Base-by-base conservation (phyloP, 2,888 invertebrate species). In the Quadroppia sp. region DNA sequence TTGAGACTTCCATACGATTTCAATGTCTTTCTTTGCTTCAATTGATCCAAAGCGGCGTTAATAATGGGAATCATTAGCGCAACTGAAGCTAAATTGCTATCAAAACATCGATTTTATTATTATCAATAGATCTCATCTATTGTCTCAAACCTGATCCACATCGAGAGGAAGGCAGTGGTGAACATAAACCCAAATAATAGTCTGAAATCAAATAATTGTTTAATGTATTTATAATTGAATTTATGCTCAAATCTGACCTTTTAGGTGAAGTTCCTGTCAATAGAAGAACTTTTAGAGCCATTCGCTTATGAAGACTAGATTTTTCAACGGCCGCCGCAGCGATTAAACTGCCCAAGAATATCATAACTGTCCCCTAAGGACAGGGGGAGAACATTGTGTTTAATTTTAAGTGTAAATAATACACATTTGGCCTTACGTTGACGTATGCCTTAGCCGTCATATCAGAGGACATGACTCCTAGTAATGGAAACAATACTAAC, bases 61-160 rank as follows among this genome's bases (percentile, higher is more conserved):
- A 92, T 89, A 77, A 94, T 94, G 1, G 94, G 94, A 76, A 92
- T 89, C 94, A 94, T 94, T 91, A 94, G 92, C 1, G 93, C 92
- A 1, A 92, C 89, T 2, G 92, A 92, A 0, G 94, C 94, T 0
- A 94, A 94, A 82, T 95, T 95, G 9, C 92, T 48, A 30, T 30
- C 15, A 28, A 30, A 36, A 7, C 36, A 36, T 36, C 4, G 36
- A 9, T 36, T 36, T n/a, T n/a, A n/a, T n/a, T n/a, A n/a, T n/a
- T 36, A 9, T 36, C 36, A 36, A 7, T 36, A 36, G 9, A 36
- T 36, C 4, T 36, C 36, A 36, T 4, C 9, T 36, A 36, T 36
- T 36, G 36, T 36, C 25, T 4, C 17, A 45, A 32, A 48, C 48
- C 53, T 93, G 78, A 95, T 93, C 94, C 94, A 95, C 94, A 95